Percentiles rank a stretch among this genome's conserved stretches.
These are phyloP conservation scores for Disparrhopalites patrizii DNA, from an alignment of 2,888 invertebrate genomes.

Conservation along the genomic window DNA sequence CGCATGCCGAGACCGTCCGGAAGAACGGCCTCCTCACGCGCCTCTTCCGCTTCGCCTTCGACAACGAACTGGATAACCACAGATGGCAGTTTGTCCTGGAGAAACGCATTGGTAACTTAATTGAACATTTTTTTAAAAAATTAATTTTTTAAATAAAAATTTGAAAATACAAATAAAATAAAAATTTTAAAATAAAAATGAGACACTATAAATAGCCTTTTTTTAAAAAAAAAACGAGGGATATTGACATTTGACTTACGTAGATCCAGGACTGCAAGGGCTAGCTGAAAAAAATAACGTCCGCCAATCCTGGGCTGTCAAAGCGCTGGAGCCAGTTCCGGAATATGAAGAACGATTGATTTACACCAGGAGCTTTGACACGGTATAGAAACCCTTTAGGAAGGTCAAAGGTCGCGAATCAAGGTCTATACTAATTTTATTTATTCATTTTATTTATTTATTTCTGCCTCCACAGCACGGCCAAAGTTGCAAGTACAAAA, in stretches of 20 bases:
- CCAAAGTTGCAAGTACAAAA: slow-evolving; percentile 14
- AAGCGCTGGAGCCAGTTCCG: background rate
- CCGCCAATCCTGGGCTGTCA: slow-evolving; percentile 17
- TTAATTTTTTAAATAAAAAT: too few species aligned
- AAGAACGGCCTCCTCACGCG: slow-evolving; percentile 12
- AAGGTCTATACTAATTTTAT: background rate
- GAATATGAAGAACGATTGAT: background rate
- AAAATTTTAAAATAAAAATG: too few species aligned
- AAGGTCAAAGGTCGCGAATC: too few species aligned
- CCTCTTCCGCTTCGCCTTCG: slow-evolving; percentile 12
- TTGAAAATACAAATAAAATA: too few species aligned
- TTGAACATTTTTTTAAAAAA: too few species aligned
- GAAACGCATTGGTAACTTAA: slow-evolving; percentile 15
- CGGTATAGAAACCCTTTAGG: too few species aligned
- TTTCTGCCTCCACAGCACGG: slow-evolving; percentile 9
- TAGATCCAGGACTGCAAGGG: background rate
- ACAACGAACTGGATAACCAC: background rate
- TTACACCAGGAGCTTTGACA: slow-evolving; percentile 23
- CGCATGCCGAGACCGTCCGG: slow-evolving; percentile 4
- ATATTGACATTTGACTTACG: too few species aligned
- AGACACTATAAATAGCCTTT: too few species aligned
- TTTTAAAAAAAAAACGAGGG: too few species aligned
- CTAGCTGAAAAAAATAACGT: slow-evolving; percentile 2
- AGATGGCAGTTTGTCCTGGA: slow-evolving; percentile 22
- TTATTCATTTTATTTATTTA: too few species aligned